Conservation (phyloP, 2,113 vertebrate species). For the Ibidorhyncha struthersii region DNA sequence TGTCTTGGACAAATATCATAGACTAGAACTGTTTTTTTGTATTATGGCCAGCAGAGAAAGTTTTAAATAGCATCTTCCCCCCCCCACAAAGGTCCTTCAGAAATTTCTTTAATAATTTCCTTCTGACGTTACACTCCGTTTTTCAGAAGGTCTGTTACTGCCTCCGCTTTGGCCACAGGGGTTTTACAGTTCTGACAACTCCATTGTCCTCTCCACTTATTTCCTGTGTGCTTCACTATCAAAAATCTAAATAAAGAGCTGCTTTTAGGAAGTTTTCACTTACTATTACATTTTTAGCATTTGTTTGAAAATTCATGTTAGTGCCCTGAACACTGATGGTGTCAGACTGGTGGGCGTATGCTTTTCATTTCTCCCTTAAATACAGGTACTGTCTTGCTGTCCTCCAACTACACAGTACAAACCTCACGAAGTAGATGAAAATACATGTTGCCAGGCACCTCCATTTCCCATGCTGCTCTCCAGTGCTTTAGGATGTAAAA, state of each 20-base stretch:
- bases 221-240: background rate
- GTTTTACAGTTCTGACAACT: background rate
- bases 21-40: background rate
- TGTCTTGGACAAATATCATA: background rate
- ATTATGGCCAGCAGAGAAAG: background rate
- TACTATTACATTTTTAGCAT: background rate
- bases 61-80: background rate
- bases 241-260: background rate
- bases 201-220: accelerated
- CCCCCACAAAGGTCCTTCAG: background rate
- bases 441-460: background rate
- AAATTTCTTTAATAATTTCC: background rate
- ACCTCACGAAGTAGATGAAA: background rate
- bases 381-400: background rate
- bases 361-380: background rate
- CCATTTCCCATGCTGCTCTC: background rate
- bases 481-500: background rate
- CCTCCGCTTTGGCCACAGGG: background rate
- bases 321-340: background rate
- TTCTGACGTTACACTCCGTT: background rate
- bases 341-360: background rate
- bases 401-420: accelerated
- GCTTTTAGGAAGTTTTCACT: background rate
- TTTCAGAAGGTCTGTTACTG: background rate
- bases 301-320: background rate